A percentile compares a stretch with the other conserved stretches of the same genome.
Evolutionary conservation across 1,140 invertebrate genomes (phyloP).

Genomic region (Cylas formicarius): DNA sequence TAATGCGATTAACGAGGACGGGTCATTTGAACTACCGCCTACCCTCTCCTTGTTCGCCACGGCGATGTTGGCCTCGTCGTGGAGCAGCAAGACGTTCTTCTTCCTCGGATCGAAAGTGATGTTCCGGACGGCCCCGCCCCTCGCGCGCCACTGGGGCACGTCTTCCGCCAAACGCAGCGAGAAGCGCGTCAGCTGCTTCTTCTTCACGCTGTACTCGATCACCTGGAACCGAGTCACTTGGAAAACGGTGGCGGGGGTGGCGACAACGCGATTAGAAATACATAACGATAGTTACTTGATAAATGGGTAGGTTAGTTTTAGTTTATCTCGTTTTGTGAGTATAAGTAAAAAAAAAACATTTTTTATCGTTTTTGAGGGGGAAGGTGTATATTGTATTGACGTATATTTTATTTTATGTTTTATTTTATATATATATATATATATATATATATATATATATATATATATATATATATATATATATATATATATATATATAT

Average conservation of each 20-base stretch:
- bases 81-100: conserved; percentile 53
- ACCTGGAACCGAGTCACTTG: conserved; percentile 46
- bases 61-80: conserved; percentile 55
- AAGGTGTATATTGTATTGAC: too few relatives aligned
- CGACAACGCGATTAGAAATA: neutral
- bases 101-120: conserved; percentile 52
- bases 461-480: too few relatives aligned
- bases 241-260: conserved; percentile 9
- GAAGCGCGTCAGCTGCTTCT: conserved; percentile 51
- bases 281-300: too few relatives aligned
- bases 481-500: too few relatives aligned
- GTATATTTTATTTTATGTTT: too few relatives aligned
- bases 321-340: too few relatives aligned
- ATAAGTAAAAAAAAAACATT: too few relatives aligned
- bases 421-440: too few relatives aligned
- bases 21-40: conserved; percentile 12
- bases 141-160: conserved; percentile 45
- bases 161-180: conserved; percentile 45
- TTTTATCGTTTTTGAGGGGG: too few relatives aligned
- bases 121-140: conserved; percentile 48
- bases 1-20: neutral
- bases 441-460: too few relatives aligned
- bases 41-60: conserved; percentile 54
- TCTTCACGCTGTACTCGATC: conserved; percentile 58
- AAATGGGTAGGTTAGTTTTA: too few relatives aligned